These are phyloP conservation scores for Notothenia coriiceps DNA, from an alignment of 2,113 vertebrate genomes.

Conservation along the genomic window DNA sequence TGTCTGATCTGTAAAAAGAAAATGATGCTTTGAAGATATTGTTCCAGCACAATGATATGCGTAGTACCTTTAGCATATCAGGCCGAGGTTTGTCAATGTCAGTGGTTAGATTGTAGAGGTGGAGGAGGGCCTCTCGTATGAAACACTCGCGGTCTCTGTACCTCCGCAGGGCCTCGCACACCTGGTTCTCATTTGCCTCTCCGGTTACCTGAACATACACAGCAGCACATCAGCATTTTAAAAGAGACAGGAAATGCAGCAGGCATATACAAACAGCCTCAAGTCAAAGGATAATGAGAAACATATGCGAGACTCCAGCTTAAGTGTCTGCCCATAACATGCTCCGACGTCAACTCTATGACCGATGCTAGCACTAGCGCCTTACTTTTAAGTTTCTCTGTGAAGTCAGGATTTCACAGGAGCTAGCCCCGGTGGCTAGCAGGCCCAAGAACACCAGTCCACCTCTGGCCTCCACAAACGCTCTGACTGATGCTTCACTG, in stretches of 20 bases:
- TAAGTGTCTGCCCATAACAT: not conserved
- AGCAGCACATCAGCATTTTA: constrained; percentile 49
- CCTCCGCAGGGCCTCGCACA: constrained; percentile 92
- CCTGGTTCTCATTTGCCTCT: constrained; percentile 93
- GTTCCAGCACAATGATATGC: not conserved
- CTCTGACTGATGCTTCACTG: constrained; percentile 87
- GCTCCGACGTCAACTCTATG: not conserved
- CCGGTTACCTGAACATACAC: constrained; percentile 89
- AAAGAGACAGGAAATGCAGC: constrained; percentile 53
- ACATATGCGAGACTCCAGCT: constrained; percentile 17
- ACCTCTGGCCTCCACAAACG: constrained; percentile 88
- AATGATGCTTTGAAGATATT: not conserved
- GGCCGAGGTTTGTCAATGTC: constrained; percentile 91
- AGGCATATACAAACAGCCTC: constrained; percentile 29
- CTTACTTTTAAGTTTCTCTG: constrained; percentile 91
- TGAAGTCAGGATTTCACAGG: constrained; percentile 89
- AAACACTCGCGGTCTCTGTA: constrained; percentile 94
- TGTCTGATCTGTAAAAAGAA: not conserved
- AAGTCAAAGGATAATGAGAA: constrained; percentile 55
- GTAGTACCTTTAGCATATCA: constrained; percentile 89
- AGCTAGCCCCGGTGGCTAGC: constrained; percentile 91
- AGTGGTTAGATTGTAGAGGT: constrained; percentile 92
- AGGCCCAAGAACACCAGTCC: constrained; percentile 93
- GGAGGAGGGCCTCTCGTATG: constrained; percentile 91
- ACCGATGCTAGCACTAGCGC: not conserved